phyloP scores from a whole-genome alignment of 2,888 invertebrate genomes.

The Sclerodermus sp. region DNA sequence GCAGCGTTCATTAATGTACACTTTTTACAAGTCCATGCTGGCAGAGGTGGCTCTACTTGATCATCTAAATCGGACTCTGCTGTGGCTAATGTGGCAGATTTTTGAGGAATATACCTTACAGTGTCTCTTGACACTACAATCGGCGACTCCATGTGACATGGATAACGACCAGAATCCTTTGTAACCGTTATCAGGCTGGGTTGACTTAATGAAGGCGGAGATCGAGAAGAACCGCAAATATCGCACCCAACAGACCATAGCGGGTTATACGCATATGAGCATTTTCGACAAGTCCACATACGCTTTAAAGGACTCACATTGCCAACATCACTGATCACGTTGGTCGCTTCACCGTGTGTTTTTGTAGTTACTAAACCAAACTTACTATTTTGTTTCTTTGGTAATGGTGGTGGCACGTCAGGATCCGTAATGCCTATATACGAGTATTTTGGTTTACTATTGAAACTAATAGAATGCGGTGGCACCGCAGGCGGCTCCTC shows the following conservation, averaged over 20 bases:
- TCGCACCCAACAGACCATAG: constrained; percentile 79
- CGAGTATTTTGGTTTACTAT: constrained; percentile 50
- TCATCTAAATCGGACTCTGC: constrained; percentile 64
- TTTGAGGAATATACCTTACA: constrained; percentile 56
- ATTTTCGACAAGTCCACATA: constrained; percentile 87
- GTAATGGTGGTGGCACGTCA: constrained; percentile 53
- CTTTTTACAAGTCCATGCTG: constrained; percentile 79
- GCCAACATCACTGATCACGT: constrained; percentile 42
- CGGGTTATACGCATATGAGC: constrained; percentile 86
- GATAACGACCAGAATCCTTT: constrained; percentile 54
- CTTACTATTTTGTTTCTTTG: constrained; percentile 52
- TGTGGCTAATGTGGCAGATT: constrained; percentile 50
- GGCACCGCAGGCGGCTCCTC: constrained; percentile 65
- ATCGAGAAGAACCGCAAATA: constrained; percentile 73
- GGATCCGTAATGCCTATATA: constrained; percentile 53
- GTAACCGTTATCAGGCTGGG: constrained; percentile 74
- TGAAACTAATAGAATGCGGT: constrained; percentile 54
- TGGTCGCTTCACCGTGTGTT: constrained; percentile 48
- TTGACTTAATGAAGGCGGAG: constrained; percentile 66
- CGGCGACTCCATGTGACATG: constrained; percentile 48
- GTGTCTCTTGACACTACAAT: constrained; percentile 54
- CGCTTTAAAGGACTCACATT: constrained; percentile 55
- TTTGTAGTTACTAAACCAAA: constrained; percentile 35
- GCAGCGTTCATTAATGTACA: constrained; percentile 84
- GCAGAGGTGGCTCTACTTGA: constrained; percentile 58